These are phyloP conservation scores for Phyllostomus discolor DNA, from an alignment of 2,113 vertebrate species.

Conservation along the genomic window DNA sequence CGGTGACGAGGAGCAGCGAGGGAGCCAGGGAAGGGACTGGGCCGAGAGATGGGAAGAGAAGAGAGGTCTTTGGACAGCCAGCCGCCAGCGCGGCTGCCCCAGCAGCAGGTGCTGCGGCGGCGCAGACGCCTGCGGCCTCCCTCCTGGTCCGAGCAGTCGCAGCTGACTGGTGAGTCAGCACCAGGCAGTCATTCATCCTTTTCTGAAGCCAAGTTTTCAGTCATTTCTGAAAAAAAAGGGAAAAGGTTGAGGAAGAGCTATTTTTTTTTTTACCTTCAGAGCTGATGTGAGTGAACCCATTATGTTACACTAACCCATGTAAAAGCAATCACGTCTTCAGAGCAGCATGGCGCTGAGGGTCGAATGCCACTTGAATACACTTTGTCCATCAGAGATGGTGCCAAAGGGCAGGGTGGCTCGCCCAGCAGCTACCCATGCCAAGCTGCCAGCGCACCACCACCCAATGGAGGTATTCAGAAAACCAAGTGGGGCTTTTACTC, in stretches of 20 bases:
- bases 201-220: constrained; percentile 28
- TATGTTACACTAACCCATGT: background rate
- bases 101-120: background rate
- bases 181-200: constrained; percentile 2
- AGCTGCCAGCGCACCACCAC: background rate
- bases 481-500: background rate
- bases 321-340: background rate
- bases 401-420: background rate
- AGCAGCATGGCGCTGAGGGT: background rate
- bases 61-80: background rate
- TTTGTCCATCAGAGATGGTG: background rate
- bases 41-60: background rate
- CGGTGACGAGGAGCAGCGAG: background rate
- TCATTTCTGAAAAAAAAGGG: constrained; percentile 29
- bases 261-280: background rate
- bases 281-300: background rate
- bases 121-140: background rate
- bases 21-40: background rate
- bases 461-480: background rate
- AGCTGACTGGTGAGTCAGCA: constrained; percentile 35
- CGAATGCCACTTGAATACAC: background rate
- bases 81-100: background rate
- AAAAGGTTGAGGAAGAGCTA: background rate
- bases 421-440: background rate
- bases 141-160: background rate